Percentiles rank a stretch among this genome's conserved stretches.
phyloP scores from a whole-genome alignment of 2,113 vertebrate genomes.

The Grus americana region DNA sequence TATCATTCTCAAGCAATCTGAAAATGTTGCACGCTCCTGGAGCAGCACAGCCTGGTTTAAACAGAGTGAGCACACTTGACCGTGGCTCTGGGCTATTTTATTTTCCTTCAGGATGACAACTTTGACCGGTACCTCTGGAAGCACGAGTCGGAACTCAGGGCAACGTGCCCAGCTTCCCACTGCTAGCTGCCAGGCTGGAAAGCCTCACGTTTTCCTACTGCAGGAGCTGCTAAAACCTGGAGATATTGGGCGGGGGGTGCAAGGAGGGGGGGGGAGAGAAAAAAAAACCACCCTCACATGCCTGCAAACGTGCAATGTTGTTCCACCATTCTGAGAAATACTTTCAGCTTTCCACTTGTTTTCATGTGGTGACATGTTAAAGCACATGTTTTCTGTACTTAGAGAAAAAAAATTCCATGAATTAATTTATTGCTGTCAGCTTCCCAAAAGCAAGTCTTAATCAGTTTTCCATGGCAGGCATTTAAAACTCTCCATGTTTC shows the following conservation, averaged over 20 bases:
- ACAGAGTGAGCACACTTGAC: not conserved
- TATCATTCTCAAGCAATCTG: not conserved
- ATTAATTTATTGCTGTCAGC: not conserved
- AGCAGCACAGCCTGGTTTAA: not conserved
- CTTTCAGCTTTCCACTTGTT: not conserved
- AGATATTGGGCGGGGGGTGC: rapidly evolving
- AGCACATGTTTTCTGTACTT: not conserved
- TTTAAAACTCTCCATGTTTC: not conserved
- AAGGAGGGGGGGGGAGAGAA: rapidly evolving
- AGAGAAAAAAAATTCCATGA: not conserved
- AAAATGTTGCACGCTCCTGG: not conserved
- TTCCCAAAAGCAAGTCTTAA: not conserved
- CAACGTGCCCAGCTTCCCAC: not conserved
- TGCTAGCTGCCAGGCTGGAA: not conserved
- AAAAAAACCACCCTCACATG: not conserved
- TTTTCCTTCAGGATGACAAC: not conserved
- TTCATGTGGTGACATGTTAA: not conserved
- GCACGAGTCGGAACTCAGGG: not conserved
- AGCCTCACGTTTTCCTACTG: not conserved
- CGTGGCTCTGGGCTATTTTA: not conserved
- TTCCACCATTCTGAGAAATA: not conserved
- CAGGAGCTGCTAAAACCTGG: not conserved
- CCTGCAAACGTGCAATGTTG: not conserved
- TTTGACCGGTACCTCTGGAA: not conserved
- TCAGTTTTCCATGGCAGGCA: not conserved